A percentile compares a stretch with the other conserved stretches of the same genome.
Conservation (phyloP, 2,888 invertebrate species). For the Caenorhabditis sulstoni region DNA sequence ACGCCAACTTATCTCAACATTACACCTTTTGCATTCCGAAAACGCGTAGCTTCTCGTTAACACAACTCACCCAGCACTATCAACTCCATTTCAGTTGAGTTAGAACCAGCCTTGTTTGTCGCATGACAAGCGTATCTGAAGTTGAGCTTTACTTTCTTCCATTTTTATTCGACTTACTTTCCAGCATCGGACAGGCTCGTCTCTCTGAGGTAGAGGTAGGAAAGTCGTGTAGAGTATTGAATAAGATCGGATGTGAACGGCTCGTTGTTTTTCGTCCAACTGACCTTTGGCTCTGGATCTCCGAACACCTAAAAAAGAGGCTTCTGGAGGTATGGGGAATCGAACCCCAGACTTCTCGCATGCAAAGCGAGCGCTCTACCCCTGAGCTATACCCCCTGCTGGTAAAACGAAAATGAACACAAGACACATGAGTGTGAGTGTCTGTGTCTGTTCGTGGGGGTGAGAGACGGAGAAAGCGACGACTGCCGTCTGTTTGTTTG, state of each 20-base stretch:
- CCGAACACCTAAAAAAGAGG: slow-evolving; percentile 74
- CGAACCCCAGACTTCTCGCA: slow-evolving; percentile 80
- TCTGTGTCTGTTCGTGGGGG: background rate
- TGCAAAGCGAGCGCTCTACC: slow-evolving; percentile 81
- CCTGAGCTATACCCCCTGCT: slow-evolving; percentile 78
- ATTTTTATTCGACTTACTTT: slow-evolving; percentile 36
- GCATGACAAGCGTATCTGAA: slow-evolving; percentile 84
- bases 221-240: slow-evolving; percentile 60
- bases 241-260: slow-evolving; percentile 77
- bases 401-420: slow-evolving; percentile 3
- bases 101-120: slow-evolving; percentile 83
- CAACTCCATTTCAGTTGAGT: slow-evolving; percentile 83
- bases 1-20: slow-evolving; percentile 24
- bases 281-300: slow-evolving; percentile 81
- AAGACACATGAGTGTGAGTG: background rate
- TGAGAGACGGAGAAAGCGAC: background rate
- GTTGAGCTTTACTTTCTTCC: background rate
- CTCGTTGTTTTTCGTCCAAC: slow-evolving; percentile 83
- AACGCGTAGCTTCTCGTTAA: background rate
- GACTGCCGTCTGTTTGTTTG: background rate
- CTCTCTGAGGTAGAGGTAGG: slow-evolving; percentile 74
- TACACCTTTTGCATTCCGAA: background rate
- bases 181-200: slow-evolving; percentile 70
- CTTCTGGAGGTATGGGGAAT: slow-evolving; percentile 75
- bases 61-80: slow-evolving; percentile 84